Evolutionary conservation across 2,797 vertebrate genomes (phyloP), one percentile per base, ranked within the genome.

Genomic region (Tarsius wallacei): DNA sequence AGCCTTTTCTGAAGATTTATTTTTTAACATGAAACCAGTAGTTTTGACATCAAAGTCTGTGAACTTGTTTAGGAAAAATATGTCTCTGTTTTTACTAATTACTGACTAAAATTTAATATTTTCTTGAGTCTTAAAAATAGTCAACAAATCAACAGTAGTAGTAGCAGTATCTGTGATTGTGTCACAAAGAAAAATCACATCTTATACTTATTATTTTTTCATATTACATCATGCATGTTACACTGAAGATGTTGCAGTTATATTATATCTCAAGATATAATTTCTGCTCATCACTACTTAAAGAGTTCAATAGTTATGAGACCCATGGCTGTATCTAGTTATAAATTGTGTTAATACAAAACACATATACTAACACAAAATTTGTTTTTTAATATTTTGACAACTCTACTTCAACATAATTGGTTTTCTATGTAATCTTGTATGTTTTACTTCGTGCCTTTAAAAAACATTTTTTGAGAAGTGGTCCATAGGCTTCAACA

Each of bases 1-100:
- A 95, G 63, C 61, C 76, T 85, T 88, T 97, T 97, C 85, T 97
- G 84, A 96, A 2, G 51, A 59, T 76, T 86, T 73, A 80, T 31
- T 10, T 82, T 63, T 89, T 57, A 93, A 73, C 33, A 89, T 76
- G 91, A 85, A 33, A 36, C 59, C 31, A 31, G 61, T 36, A 36
- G 47, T 59, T 95, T 53, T 78, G 53, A 91, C 91, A 86, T 53
- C 2, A 73, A 15, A 74, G 55, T 85, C 33, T 73, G 16, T 74
- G 61, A 90, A 78, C 47, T 78, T 92, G 16, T 42, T 33, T 84
- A 22, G 28, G 42, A n/a, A 42, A 63, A 78, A 95, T 89, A n/a
- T 36, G 3, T 66, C 17, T 93, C 70, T 89, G 42, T 89, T 96
- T 95, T 88, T 42, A 87, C 55, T 74, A 70, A 88, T 84, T 26